These are phyloP conservation scores for Rhinoraja longicauda DNA, from an alignment of 2,797 vertebrate genomes.

Conservation along the genomic window DNA sequence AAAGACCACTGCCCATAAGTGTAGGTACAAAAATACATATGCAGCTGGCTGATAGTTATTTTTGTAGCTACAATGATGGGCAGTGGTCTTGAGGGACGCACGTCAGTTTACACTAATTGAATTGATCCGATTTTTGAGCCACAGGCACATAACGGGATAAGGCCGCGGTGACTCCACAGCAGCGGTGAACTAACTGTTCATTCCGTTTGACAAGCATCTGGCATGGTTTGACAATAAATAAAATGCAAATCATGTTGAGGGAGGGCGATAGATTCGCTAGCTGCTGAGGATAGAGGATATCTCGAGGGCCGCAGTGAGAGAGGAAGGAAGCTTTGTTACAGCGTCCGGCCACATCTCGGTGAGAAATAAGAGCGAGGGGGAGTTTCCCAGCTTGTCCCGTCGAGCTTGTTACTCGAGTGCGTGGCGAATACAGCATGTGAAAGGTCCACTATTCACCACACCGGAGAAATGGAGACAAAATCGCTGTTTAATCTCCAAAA, in stretches of 20 bases:
- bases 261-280: not conserved
- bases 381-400: not conserved
- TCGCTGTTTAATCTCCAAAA: slow-evolving; percentile 74
- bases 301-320: slow-evolving; percentile 25
- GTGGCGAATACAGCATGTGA: slow-evolving; percentile 15
- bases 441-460: not conserved
- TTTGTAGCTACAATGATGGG: no score
- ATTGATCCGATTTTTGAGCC: not conserved
- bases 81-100: not conserved
- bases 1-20: no score
- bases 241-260: slow-evolving; percentile 34
- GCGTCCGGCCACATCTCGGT: not conserved
- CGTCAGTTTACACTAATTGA: not conserved
- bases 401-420: slow-evolving; percentile 37
- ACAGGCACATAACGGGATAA: not conserved
- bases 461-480: slow-evolving; percentile 66
- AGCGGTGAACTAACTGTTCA: not conserved
- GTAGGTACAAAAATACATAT: no score
- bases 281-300: not conserved
- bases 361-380: not conserved
- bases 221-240: not conserved
- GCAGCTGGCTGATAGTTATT: not conserved
- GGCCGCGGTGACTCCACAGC: not conserved
- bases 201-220: not conserved
- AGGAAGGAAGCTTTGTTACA: slow-evolving; percentile 5